Evolutionary conservation across 1,140 invertebrate species (phyloP).

Genomic region (Drosophila sproati): DNA sequence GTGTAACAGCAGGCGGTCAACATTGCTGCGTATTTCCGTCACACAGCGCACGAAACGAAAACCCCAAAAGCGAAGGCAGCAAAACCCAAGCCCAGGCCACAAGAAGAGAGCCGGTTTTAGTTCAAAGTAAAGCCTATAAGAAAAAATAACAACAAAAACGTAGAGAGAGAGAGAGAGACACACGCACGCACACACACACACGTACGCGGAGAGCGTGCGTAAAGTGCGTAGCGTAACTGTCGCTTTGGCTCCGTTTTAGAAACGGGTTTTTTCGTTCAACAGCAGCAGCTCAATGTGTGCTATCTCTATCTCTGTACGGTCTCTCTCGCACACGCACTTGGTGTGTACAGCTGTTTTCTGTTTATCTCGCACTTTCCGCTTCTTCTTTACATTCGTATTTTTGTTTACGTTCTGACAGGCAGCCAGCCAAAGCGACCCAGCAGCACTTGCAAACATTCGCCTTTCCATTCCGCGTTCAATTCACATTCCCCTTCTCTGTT

Average conservation of each 20-base stretch:
- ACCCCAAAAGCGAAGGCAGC: neutral
- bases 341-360: conserved; percentile 82
- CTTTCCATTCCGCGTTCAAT: too few species aligned
- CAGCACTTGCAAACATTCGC: neutral
- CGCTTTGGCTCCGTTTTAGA: conserved; percentile 53
- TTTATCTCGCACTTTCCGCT: conserved; percentile 81
- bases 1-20: conserved; percentile 52
- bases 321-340: conserved; percentile 42
- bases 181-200: conserved; percentile 26
- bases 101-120: conserved; percentile 70
- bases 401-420: conserved; percentile 79
- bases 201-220: conserved; percentile 65
- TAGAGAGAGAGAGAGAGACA: neutral
- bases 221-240: conserved; percentile 82
- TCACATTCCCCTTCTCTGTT: neutral
- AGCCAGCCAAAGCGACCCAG: conserved; percentile 15
- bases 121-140: conserved; percentile 55
- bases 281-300: neutral
- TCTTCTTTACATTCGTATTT: conserved; percentile 78
- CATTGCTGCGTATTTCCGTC: conserved; percentile 69
- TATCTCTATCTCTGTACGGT: conserved; percentile 19
- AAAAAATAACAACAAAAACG: conserved; percentile 31
- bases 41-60: conserved; percentile 35
- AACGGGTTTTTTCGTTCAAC: conserved; percentile 67
- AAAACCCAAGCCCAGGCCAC: conserved; percentile 48